These are phyloP conservation scores for Drosophila melanica DNA, from an alignment of 1,140 invertebrate species.

Conservation along the genomic window DNA sequence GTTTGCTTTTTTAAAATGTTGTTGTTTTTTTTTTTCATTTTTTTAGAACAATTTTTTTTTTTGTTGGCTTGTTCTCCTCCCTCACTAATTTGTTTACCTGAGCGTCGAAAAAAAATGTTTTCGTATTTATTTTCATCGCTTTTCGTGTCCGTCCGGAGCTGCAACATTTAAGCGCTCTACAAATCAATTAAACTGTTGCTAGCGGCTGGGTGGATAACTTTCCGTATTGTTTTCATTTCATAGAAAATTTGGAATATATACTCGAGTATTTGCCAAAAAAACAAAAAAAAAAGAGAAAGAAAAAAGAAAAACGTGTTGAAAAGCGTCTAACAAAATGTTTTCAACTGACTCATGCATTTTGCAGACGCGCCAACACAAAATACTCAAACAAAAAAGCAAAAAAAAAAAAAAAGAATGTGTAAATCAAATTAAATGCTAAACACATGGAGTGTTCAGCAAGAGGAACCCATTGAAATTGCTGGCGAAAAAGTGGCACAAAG, in stretches of 20 bases:
- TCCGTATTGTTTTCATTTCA: conserved; percentile 31
- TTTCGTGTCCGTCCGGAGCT: conserved; percentile 41
- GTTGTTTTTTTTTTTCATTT: conserved; percentile 44
- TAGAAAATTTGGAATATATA: conserved; percentile 29
- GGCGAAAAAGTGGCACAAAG: conserved; percentile 58
- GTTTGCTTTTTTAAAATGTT: conserved; percentile 62
- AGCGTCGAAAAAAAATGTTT: conserved; percentile 22
- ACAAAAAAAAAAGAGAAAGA: conserved; percentile 12
- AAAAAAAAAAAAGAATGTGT: conserved; percentile 43
- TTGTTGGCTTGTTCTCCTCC: conserved; percentile 22
- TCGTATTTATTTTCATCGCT: conserved; percentile 64
- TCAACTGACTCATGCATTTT: conserved; percentile 59
- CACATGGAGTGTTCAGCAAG: conserved; percentile 60
- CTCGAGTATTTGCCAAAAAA: neutral
- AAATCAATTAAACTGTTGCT: conserved; percentile 57
- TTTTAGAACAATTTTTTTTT: conserved; percentile 35
- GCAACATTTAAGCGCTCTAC: conserved; percentile 42
- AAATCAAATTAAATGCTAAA: conserved; percentile 77
- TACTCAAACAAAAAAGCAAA: neutral
- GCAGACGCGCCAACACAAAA: conserved; percentile 23
- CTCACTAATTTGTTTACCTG: conserved; percentile 74
- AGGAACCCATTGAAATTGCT: conserved; percentile 45
- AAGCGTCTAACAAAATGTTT: conserved; percentile 57
- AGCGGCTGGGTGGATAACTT: conserved; percentile 12
- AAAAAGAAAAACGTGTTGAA: conserved; percentile 63